Conservation (phyloP, 2,113 vertebrate genomes). For the Symphodus melops region DNA sequence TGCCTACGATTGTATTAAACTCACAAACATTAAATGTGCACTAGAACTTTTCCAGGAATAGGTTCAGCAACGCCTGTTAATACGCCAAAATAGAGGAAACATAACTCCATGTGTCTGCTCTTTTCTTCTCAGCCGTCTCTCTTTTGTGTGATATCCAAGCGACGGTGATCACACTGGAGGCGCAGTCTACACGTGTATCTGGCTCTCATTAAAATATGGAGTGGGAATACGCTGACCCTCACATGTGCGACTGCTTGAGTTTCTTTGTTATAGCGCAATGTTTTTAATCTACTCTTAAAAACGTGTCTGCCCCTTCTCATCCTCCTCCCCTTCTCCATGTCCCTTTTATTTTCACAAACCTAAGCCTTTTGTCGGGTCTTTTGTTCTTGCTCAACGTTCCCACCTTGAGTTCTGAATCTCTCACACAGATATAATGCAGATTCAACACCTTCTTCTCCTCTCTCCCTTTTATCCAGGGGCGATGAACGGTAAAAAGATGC, state of each 20-base stretch:
- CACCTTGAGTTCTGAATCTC: constrained; percentile 39
- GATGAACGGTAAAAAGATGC: constrained; percentile 43
- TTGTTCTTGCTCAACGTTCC: constrained; percentile 27
- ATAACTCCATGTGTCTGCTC: not conserved
- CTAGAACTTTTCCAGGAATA: constrained; percentile 8
- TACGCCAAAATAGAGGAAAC: too few relatives aligned
- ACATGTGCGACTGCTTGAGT: constrained; percentile 22
- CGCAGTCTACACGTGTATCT: constrained; percentile 26
- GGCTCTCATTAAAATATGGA: constrained; percentile 42
- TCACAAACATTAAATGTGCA: not conserved
- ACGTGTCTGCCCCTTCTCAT: not conserved
- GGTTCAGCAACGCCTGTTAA: constrained; percentile 5
- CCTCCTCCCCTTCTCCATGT: not conserved
- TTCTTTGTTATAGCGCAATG: constrained; percentile 22
- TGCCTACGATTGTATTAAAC: not conserved
- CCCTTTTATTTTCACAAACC: constrained; percentile 17
- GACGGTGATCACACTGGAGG: constrained; percentile 15
- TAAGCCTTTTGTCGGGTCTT: constrained; percentile 13
- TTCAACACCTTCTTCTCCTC: constrained; percentile 13
- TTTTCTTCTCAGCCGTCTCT: not conserved
- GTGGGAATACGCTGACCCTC: constrained; percentile 38
- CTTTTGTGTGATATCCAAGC: constrained; percentile 33
- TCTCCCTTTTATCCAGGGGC: constrained; percentile 13
- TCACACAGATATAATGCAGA: not conserved
- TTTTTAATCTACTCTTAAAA: constrained; percentile 30